phyloP scores from a whole-genome alignment of 1,140 invertebrate genomes.

The Galleria mellonella region DNA sequence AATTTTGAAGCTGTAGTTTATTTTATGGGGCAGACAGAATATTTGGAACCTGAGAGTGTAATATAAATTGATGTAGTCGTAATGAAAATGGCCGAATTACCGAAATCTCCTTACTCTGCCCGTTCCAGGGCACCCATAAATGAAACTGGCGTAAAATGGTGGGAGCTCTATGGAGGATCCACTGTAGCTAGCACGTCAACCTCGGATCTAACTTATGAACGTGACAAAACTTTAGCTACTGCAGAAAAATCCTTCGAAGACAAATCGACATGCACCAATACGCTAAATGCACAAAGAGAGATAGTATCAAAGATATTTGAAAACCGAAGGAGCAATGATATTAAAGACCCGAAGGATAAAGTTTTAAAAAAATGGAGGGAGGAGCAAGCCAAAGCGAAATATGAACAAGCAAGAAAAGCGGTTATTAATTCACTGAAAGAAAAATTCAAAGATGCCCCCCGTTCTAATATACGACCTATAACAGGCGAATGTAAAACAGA shows the following conservation, averaged over 20 bases:
- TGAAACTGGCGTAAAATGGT: constrained; percentile 31
- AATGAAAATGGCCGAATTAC: constrained; percentile 25
- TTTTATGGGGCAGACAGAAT: no score
- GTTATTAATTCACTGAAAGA: constrained; percentile 64
- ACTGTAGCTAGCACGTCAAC: background rate
- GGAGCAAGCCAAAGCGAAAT: constrained; percentile 41
- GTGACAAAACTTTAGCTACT: background rate
- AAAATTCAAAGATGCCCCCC: constrained; percentile 35
- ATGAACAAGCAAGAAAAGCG: constrained; percentile 47
- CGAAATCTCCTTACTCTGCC: constrained; percentile 27
- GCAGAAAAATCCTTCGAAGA: constrained; percentile 7
- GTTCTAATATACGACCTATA: constrained; percentile 24
- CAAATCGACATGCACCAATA: constrained; percentile 17
- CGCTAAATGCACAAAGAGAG: constrained; percentile 10
- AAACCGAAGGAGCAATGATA: constrained; percentile 15
- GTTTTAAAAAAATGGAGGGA: constrained; percentile 57
- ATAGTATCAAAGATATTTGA: constrained; percentile 12
- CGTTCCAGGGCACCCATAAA: constrained; percentile 52
- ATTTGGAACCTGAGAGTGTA: no score
- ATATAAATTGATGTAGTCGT: no score
- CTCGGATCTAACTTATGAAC: constrained; percentile 3
- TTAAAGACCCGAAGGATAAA: constrained; percentile 24
- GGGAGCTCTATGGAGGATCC: constrained; percentile 27
- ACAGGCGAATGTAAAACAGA: constrained; percentile 30
- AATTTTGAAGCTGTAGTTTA: no score